These are phyloP conservation scores for Drosophila leonis DNA, from an alignment of 2,888 invertebrate genomes.

Conservation along the genomic window DNA sequence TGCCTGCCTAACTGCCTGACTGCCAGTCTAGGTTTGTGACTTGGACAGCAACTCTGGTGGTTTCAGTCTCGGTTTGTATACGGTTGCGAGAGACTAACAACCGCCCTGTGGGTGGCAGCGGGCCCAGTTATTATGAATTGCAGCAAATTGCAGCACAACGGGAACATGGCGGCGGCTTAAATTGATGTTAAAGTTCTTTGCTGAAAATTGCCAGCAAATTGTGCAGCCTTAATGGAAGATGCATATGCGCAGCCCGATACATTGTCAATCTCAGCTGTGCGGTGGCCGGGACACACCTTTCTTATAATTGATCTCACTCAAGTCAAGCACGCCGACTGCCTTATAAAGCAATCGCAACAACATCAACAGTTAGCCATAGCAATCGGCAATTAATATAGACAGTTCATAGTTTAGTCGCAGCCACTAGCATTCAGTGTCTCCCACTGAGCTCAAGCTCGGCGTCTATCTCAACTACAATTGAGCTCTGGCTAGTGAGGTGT, in stretches of 20 bases:
- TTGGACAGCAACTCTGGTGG: slow-evolving; percentile 61
- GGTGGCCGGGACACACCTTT: slow-evolving; percentile 66
- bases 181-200: slow-evolving; percentile 30
- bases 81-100: slow-evolving; percentile 59
- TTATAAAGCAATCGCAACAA: slow-evolving; percentile 62
- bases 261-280: slow-evolving; percentile 61
- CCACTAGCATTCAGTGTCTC: neutral
- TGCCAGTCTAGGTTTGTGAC: slow-evolving; percentile 24
- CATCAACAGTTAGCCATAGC: slow-evolving; percentile 69
- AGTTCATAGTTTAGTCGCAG: slow-evolving; percentile 6
- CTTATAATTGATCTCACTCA: slow-evolving; percentile 52
- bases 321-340: slow-evolving; percentile 20
- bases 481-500: slow-evolving; percentile 9
- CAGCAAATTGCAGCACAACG: slow-evolving; percentile 66
- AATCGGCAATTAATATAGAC: slow-evolving; percentile 27
- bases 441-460: neutral
- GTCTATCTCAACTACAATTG: slow-evolving; percentile 29
- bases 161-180: slow-evolving; percentile 50
- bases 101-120: slow-evolving; percentile 81
- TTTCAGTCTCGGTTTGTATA: slow-evolving; percentile 28
- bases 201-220: slow-evolving; percentile 48
- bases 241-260: slow-evolving; percentile 19
- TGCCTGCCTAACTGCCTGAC: slow-evolving; percentile 15
- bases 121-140: slow-evolving; percentile 78
- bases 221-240: slow-evolving; percentile 58